phyloP scores from a whole-genome alignment of 2,888 invertebrate species.

The Coenonympha arcania region DNA sequence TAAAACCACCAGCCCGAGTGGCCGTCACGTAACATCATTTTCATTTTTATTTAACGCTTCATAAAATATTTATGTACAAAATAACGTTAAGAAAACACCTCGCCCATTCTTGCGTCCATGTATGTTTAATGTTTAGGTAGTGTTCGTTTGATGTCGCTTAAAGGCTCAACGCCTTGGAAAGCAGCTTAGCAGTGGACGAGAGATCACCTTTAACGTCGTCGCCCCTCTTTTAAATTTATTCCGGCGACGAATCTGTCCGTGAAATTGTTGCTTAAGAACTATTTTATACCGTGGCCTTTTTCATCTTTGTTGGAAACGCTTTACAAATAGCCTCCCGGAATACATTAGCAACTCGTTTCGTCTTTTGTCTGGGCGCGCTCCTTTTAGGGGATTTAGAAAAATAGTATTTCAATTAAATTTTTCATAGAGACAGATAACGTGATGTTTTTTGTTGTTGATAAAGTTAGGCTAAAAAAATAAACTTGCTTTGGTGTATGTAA shows the following conservation, averaged over 20 bases:
- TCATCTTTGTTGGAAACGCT: slow-evolving; percentile 27
- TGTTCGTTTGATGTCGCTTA: slow-evolving; percentile 60
- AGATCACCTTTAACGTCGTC: slow-evolving; percentile 31
- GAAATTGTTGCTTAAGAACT: slow-evolving; percentile 55
- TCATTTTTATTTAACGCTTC: slow-evolving; percentile 55
- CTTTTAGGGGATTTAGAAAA: slow-evolving; percentile 14
- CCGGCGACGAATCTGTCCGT: slow-evolving; percentile 46
- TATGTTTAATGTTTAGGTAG: slow-evolving; percentile 64
- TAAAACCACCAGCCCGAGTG: not conserved
- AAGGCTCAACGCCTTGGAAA: slow-evolving; percentile 46
- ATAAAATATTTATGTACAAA: slow-evolving; percentile 66
- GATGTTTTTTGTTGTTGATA: too few species aligned
- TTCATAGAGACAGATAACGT: too few species aligned
- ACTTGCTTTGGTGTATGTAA: too few species aligned
- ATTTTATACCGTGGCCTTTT: slow-evolving; percentile 35
- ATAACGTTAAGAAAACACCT: slow-evolving; percentile 62
- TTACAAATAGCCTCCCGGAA: slow-evolving; percentile 20
- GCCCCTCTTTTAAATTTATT: slow-evolving; percentile 44
- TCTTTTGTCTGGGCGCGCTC: slow-evolving; percentile 13
- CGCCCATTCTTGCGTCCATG: slow-evolving; percentile 51
- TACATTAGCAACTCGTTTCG: slow-evolving; percentile 20
- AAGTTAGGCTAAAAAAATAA: too few species aligned
- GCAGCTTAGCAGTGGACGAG: slow-evolving; percentile 47
- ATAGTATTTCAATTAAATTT: not conserved
- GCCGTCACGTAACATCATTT: slow-evolving; percentile 41